Evolutionary conservation across 2,888 invertebrate species (phyloP).

Genomic region (Macrosiphum euphorbiae): DNA sequence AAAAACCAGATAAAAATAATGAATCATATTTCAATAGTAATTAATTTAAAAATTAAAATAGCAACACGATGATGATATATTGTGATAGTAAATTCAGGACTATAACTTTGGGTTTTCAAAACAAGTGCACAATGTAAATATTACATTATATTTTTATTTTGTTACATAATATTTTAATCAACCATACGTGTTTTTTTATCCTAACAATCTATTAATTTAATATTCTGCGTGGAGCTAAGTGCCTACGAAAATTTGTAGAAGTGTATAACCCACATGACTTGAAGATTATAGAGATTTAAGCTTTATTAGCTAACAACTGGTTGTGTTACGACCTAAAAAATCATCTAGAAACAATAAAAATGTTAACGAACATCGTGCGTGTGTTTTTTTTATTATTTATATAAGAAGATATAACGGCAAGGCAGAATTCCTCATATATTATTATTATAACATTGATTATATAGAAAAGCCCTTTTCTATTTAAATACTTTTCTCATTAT

Average conservation of each 20-base stretch:
- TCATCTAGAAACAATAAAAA: conserved; percentile 5
- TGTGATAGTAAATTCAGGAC: background rate
- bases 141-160: background rate
- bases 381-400: background rate
- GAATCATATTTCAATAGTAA: background rate
- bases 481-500: too few relatives aligned
- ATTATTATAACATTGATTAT: background rate
- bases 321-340: background rate
- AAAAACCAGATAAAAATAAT: background rate
- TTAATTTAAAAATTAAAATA: background rate
- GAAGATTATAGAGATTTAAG: background rate
- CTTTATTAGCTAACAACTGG: background rate
- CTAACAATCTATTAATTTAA: too few relatives aligned
- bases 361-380: background rate
- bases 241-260: too few relatives aligned
- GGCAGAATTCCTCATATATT: background rate
- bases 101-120: background rate
- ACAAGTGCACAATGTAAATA: background rate
- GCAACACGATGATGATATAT: background rate
- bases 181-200: background rate
- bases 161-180: background rate
- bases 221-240: too few relatives aligned
- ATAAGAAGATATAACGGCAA: background rate
- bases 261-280: background rate
- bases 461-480: too few relatives aligned